A percentile compares a stretch with the other conserved stretches of the same genome.
Evolutionary conservation across 1,140 invertebrate species (phyloP).

Genomic region (Lasioglossum albipes): DNA sequence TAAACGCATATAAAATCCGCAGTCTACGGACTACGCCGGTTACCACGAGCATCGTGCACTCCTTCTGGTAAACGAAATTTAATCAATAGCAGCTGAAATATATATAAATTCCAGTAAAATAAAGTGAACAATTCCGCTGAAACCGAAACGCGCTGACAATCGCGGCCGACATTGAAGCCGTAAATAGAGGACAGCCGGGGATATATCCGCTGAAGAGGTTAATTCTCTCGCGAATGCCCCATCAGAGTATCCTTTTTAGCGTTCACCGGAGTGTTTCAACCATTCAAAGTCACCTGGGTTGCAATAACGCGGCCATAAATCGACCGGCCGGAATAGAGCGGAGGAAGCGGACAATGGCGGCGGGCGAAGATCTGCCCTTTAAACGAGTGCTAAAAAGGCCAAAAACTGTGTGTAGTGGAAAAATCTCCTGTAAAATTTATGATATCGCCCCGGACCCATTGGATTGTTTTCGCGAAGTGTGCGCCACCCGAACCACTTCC

Average conservation of each 20-base stretch:
- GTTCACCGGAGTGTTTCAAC: neutral
- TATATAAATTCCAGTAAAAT: neutral
- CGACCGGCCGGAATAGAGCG: constrained; percentile 11
- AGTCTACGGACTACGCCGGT: too few species aligned
- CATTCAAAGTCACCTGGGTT: constrained; percentile 9
- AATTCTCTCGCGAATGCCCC: neutral
- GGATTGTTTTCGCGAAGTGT: constrained; percentile 38
- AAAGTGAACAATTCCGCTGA: neutral
- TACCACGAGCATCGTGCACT: too few species aligned
- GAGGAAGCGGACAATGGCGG: constrained; percentile 29
- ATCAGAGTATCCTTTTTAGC: neutral
- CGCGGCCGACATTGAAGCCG: neutral
- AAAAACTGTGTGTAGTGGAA: constrained; percentile 21
- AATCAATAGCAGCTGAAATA: too few species aligned
- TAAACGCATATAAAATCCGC: too few species aligned
- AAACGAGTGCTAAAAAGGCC: constrained; percentile 32
- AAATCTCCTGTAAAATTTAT: constrained; percentile 26
- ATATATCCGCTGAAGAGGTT: neutral
- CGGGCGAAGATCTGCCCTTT: constrained; percentile 26
- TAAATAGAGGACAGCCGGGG: neutral
- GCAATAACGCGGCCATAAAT: constrained; percentile 18
- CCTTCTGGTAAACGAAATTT: too few species aligned
- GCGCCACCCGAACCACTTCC: constrained; percentile 21
- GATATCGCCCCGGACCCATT: constrained; percentile 8
- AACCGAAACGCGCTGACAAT: neutral